These are phyloP conservation scores for Mastomys coucha DNA, from an alignment of 2,113 vertebrate species.

Conservation along the genomic window DNA sequence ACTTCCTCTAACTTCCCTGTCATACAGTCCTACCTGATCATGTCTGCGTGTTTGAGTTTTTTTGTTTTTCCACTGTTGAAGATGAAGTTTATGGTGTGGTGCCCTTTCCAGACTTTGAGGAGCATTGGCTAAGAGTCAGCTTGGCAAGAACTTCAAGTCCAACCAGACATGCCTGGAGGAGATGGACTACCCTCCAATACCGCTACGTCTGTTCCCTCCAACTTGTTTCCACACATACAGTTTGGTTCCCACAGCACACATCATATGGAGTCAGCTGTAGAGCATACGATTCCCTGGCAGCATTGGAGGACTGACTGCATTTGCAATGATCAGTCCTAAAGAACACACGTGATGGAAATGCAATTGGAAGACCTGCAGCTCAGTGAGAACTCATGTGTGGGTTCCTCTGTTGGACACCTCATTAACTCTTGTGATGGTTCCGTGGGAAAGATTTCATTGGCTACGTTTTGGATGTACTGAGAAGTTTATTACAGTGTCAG, in stretches of 20 bases:
- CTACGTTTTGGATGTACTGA: not conserved
- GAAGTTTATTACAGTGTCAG: not conserved
- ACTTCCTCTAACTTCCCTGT: not conserved
- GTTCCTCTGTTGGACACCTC: not conserved
- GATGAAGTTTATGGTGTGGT: slow-evolving; percentile 76
- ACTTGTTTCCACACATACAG: not conserved
- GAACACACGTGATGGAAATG: too few species aligned
- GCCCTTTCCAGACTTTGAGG: slow-evolving; percentile 75
- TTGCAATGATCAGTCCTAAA: not conserved
- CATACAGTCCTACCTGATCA: not conserved
- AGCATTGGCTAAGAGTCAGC: slow-evolving; percentile 57
- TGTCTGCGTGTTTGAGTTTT: not conserved
- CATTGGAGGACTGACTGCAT: not conserved
- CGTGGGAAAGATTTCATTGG: not conserved
- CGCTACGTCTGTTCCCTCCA: not conserved
- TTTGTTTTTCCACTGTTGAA: slow-evolving; percentile 41
- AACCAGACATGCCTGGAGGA: slow-evolving; percentile 57
- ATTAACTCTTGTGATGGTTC: not conserved
- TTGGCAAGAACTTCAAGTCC: slow-evolving; percentile 70
- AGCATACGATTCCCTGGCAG: not conserved
- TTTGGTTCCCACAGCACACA: not conserved
- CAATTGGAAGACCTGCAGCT: not conserved
- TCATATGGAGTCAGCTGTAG: not conserved
- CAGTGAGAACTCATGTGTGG: not conserved
- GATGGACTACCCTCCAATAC: not conserved